phyloP scores from a whole-genome alignment of 2,113 vertebrate species.

The Cephalopterus ornatus region DNA sequence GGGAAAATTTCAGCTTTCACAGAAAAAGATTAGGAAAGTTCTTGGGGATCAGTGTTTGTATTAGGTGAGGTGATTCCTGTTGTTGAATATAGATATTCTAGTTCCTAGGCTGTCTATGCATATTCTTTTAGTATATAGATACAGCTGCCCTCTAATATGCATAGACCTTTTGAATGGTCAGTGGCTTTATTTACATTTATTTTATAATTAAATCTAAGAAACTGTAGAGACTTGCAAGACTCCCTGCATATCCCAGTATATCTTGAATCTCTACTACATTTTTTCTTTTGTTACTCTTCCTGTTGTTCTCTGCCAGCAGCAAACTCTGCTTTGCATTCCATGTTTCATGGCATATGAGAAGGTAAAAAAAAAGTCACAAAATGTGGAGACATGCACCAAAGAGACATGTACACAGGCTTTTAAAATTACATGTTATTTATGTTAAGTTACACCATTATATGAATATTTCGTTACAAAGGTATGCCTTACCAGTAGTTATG shows the following conservation, averaged over 20 bases:
- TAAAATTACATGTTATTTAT: neutral
- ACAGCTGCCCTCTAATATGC: neutral
- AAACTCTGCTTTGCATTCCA: neutral
- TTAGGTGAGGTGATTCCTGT: neutral
- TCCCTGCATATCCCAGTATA: neutral
- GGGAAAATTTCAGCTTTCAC: neutral
- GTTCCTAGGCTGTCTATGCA: neutral
- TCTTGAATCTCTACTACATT: neutral
- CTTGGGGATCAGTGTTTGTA: neutral
- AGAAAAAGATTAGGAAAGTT: neutral
- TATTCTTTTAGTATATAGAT: neutral
- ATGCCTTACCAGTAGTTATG: neutral
- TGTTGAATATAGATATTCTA: neutral
- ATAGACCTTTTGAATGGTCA: neutral
- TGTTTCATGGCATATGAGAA: neutral
- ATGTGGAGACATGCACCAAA: neutral
- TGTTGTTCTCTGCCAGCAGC: neutral
- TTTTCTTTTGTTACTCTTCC: neutral
- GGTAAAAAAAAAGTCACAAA: neutral
- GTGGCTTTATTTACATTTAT: neutral
- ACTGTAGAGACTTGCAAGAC: neutral
- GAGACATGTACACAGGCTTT: neutral
- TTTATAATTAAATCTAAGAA: neutral
- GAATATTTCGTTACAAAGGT: neutral
- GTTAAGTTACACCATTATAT: neutral